Base-by-base conservation (phyloP, 2,797 vertebrate species). In the Coregonus ussuriensis region DNA sequence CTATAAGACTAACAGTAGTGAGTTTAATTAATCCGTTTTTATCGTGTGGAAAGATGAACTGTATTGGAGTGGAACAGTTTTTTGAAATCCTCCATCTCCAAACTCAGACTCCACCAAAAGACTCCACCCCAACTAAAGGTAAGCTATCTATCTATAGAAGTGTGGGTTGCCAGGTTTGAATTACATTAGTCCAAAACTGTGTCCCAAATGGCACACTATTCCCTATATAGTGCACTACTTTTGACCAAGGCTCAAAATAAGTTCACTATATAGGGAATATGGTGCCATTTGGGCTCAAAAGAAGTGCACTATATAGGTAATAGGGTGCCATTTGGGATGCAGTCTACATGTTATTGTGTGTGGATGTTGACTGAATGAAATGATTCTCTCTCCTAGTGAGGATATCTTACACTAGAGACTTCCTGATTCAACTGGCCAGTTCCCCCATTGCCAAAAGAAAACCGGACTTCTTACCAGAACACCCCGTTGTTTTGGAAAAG, bases 381-480 rank as follows among this genome's bases (percentile, higher is more conserved):
- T 16, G 77, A 80, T 77, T n/a, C 47, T 82, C 66, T n/a, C 47
- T 81, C 63, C 79, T 79, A 93, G 93, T 85, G 33, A 91, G 91
- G 87, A 93, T 95, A 77, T 92, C 86, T 33, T 96, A 96, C 82
- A 89, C 91, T 29, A 91, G 94, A 81, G 94, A 94, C 9, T 91
- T 95, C 84, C 89, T 96, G 79, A 91, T 95, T 29, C 85, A 75
- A 54, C 81, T 95, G 80, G 93, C 94, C 31, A 92, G 74, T 79
- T 93, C 89, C 83, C 92, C 94, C 5, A 82, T 93, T 84, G 86
- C 95, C 77, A 93, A 81, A 88, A 92, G 80, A 87, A 95, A 89
- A 78, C 95, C 95, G 0, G 82, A 92, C 4, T 94, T 88, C 81
- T 89, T 96, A 78, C 94, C 94, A 21, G 87, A 93, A 16, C 93